Evolutionary conservation across 2,888 invertebrate genomes (phyloP).

Genomic region (Aricia artaxerxes): DNA sequence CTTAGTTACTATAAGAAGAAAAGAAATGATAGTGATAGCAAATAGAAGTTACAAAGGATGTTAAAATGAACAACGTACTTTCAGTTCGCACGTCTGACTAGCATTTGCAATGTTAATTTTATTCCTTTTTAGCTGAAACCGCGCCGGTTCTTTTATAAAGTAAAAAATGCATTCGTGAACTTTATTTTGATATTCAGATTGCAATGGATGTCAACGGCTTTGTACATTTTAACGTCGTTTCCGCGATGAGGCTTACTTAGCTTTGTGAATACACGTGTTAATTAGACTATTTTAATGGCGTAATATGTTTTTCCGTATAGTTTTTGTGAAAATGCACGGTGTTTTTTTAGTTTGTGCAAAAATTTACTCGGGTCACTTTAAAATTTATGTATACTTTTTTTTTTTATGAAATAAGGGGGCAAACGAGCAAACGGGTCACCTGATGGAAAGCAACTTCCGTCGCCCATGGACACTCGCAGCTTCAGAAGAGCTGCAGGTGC

Average conservation of each 20-base stretch:
- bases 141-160: constrained; percentile 44
- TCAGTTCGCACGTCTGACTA: constrained; percentile 43
- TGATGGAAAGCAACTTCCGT: no score
- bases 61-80: constrained; percentile 47
- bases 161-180: constrained; percentile 39
- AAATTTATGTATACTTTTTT: no score
- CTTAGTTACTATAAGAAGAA: neutral
- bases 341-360: neutral
- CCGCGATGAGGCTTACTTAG: constrained; percentile 1
- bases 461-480: no score
- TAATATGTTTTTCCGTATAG: constrained; percentile 50
- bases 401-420: no score
- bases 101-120: constrained; percentile 50
- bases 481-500: no score
- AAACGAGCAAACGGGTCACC: no score
- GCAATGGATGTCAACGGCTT: constrained; percentile 32
- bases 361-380: neutral
- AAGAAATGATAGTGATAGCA: constrained; percentile 35
- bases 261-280: constrained; percentile 13
- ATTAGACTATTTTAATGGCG: constrained; percentile 7
- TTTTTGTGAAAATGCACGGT: neutral
- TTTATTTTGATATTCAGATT: constrained; percentile 39
- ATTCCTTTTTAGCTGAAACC: constrained; percentile 42
- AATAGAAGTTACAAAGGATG: constrained; percentile 43
- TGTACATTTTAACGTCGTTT: constrained; percentile 30